Evolutionary conservation across 2,888 invertebrate species (phyloP).

Genomic region (Sminthurinus aureus): DNA sequence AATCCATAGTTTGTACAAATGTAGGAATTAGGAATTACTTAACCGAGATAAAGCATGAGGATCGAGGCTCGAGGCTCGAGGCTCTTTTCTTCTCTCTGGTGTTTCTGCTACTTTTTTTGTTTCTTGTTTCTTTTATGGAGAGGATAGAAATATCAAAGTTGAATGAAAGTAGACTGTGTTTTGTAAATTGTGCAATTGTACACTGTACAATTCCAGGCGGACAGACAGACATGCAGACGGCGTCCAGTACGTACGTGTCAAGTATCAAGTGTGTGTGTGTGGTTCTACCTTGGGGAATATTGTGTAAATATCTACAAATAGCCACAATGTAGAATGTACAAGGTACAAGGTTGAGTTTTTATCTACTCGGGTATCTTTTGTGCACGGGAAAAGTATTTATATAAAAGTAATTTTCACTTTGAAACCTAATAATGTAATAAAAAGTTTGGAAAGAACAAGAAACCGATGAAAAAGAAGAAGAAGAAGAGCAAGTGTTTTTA

Average conservation of each 20-base stretch:
- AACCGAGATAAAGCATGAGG: neutral
- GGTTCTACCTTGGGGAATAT: neutral
- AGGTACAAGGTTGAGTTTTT: no score
- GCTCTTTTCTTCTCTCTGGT: neutral
- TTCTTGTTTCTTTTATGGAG: neutral
- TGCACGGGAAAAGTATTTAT: neutral
- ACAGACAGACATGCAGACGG: no score
- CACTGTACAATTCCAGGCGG: no score
- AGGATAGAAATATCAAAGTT: neutral
- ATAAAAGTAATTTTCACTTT: slow-evolving; percentile 10
- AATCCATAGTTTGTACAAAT: no score
- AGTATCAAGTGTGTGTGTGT: neutral
- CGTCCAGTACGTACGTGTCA: no score
- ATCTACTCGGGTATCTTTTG: neutral
- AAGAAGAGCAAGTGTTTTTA: neutral
- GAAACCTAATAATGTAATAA: slow-evolving; percentile 15
- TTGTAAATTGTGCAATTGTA: no score
- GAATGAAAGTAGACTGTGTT: neutral
- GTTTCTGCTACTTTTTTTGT: no score
- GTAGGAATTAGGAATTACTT: neutral
- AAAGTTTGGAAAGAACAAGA: neutral
- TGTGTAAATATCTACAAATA: neutral
- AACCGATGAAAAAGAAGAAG: no score
- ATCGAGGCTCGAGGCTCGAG: no score
- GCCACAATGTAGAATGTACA: neutral